Percentiles rank a stretch among this genome's conserved stretches.
phyloP scores from a whole-genome alignment of 2,888 invertebrate species.

The Sphecodes monilicornis region DNA sequence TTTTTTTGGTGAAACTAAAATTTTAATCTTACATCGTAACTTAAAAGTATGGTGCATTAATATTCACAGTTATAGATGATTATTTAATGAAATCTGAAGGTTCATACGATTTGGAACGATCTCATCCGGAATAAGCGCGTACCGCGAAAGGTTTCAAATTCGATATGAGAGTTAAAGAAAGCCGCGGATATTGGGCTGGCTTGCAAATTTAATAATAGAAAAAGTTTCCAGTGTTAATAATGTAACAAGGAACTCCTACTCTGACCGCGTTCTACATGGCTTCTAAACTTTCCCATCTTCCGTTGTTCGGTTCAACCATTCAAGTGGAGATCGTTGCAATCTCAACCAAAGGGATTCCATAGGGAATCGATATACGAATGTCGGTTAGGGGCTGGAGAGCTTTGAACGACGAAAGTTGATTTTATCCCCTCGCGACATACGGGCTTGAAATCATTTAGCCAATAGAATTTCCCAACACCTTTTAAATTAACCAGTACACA shows the following conservation, averaged over 20 bases:
- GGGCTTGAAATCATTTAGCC: conserved; percentile 19
- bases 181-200: conserved; percentile 15
- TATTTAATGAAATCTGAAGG: background rate
- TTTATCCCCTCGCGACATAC: background rate
- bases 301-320: conserved; percentile 38
- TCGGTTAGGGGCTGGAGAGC: conserved; percentile 25
- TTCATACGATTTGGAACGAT: background rate
- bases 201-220: conserved; percentile 58
- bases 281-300: conserved; percentile 44
- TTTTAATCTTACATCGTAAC: background rate
- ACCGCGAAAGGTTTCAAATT: background rate
- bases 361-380: conserved; percentile 56
- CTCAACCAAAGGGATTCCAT: conserved; percentile 46
- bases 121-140: conserved; percentile 1
- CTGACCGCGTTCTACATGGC: background rate
- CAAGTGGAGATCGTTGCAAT: conserved; percentile 40
- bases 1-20: background rate
- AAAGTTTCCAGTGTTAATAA: conserved; percentile 46
- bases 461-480: conserved; percentile 13
- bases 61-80: background rate
- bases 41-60: background rate
- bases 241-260: conserved; percentile 39
- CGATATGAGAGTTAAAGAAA: conserved; percentile 6
- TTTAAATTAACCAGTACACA: too few relatives aligned
- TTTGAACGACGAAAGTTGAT: conserved; percentile 43